Percentiles rank a stretch among this genome's conserved stretches.
Evolutionary conservation across 2,113 vertebrate species (phyloP).

Genomic region (Petrocephalus zakoni): DNA sequence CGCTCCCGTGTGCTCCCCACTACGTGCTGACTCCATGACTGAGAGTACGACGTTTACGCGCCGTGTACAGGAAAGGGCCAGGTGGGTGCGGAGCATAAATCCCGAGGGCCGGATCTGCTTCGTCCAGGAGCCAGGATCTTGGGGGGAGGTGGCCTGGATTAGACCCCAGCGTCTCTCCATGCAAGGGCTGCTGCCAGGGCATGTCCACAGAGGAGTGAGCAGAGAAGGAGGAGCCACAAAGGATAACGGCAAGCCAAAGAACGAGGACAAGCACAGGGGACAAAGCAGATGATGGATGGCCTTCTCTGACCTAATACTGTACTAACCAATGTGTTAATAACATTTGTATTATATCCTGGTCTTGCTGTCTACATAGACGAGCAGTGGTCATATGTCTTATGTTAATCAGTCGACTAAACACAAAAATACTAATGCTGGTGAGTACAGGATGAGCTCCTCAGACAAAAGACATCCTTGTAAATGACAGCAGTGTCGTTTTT

Average conservation of each 20-base stretch:
- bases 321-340: not conserved
- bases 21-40: not conserved
- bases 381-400: not conserved
- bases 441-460: not conserved
- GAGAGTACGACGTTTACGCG: not conserved
- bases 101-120: not conserved
- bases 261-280: no score
- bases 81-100: not conserved
- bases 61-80: not conserved
- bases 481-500: not conserved
- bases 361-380: not conserved
- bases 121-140: not conserved
- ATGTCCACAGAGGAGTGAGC: not conserved
- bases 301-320: not conserved
- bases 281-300: no score
- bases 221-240: not conserved
- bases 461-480: not conserved
- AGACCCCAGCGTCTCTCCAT: not conserved
- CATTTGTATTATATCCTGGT: not conserved
- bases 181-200: not conserved
- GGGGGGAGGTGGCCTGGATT: not conserved
- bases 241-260: not conserved
- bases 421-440: not conserved
- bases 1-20: not conserved
- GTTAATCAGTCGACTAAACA: not conserved